A percentile compares a stretch with the other conserved stretches of the same genome.
Conservation (phyloP, 2,797 vertebrate species). For the Phrynocephalus forsythii region DNA sequence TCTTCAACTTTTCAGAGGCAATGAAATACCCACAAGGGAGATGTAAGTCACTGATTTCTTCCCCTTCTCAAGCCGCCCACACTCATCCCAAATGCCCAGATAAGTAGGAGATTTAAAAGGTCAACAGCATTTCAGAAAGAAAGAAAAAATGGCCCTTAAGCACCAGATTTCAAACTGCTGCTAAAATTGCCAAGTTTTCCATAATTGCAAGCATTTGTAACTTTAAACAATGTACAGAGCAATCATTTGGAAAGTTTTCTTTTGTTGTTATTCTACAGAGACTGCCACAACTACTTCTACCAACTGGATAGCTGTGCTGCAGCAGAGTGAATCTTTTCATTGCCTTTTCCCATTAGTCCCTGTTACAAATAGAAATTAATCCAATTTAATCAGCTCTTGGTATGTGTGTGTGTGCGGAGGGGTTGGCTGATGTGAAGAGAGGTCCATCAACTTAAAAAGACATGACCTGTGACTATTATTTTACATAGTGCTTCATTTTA, state of each 20-base stretch:
- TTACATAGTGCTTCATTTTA: constrained; percentile 6
- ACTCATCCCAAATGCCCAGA: constrained; percentile 23
- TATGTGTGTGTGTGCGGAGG: neutral
- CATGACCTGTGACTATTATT: constrained; percentile 10
- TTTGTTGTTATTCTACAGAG: constrained; percentile 34
- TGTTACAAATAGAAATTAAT: constrained; percentile 42
- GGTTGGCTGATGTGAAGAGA: constrained; percentile 31
- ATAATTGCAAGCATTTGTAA: constrained; percentile 40
- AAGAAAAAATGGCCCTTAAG: constrained; percentile 18
- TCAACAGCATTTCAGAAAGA: constrained; percentile 45
- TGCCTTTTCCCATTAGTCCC: neutral
- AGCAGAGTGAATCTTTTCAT: constrained; percentile 12
- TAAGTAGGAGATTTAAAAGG: constrained; percentile 53
- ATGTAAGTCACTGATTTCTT: constrained; percentile 44
- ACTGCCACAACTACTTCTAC: constrained; percentile 27
- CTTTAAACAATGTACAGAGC: constrained; percentile 49
- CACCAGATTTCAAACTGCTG: constrained; percentile 42
- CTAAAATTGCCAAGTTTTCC: constrained; percentile 25
- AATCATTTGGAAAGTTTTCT: constrained; percentile 37
- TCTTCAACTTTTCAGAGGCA: constrained; percentile 34
- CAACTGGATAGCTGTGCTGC: constrained; percentile 36
- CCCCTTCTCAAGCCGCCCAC: neutral
- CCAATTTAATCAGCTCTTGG: constrained; percentile 33
- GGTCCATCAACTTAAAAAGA: constrained; percentile 38
- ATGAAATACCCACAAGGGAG: constrained; percentile 11